Conservation (phyloP, 2,797 vertebrate genomes). For the Tapera naevia region DNA sequence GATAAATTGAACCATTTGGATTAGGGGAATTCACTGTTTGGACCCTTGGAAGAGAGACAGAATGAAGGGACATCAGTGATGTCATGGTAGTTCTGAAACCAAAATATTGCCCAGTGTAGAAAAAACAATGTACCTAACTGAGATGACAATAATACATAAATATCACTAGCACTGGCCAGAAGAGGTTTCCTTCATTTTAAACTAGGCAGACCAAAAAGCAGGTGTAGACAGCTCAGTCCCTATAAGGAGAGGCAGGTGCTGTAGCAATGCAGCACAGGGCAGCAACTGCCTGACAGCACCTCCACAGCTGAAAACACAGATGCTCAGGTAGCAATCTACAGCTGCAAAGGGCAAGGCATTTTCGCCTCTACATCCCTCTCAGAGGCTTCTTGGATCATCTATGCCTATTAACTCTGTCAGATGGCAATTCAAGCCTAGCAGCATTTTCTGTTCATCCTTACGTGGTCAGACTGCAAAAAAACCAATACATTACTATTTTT, state of each 20-base stretch:
- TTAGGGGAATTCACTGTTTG: neutral
- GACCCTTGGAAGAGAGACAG: neutral
- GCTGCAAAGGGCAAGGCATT: neutral
- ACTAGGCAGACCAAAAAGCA: neutral
- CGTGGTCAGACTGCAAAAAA: neutral
- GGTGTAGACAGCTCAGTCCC: neutral
- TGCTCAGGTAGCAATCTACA: neutral
- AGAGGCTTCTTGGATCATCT: neutral
- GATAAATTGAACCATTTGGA: neutral
- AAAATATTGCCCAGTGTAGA: neutral
- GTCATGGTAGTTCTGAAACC: neutral
- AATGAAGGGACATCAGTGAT: neutral
- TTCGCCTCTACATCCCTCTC: neutral
- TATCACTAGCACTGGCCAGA: neutral
- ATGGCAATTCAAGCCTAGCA: neutral
- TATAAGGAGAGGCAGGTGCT: neutral
- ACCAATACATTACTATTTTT: neutral
- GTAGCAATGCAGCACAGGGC: neutral
- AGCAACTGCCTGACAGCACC: neutral
- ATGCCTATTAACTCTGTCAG: neutral
- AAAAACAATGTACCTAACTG: neutral
- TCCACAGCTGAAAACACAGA: slow-evolving; percentile 4
- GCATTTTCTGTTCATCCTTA: neutral
- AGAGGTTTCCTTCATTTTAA: neutral
- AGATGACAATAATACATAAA: neutral